A percentile compares a stretch with the other conserved stretches of the same genome.
Evolutionary conservation across 2,797 vertebrate species (phyloP).

Genomic region (Staurois parvus): DNA sequence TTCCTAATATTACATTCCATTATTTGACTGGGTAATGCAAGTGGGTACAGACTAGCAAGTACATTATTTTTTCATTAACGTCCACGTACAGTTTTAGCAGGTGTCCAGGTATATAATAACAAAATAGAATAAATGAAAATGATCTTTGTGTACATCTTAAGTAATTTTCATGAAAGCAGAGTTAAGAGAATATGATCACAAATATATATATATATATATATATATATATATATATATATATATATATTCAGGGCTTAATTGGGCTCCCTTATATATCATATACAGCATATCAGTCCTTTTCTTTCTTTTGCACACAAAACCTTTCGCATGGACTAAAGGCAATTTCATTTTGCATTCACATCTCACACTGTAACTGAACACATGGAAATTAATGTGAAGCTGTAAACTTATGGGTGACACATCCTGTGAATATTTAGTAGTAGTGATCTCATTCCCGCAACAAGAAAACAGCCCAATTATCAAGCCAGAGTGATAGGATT

Average conservation of each 20-base stretch:
- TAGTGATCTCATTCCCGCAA: slow-evolving; percentile 54
- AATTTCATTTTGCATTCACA: slow-evolving; percentile 19
- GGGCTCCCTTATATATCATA: too few relatives aligned
- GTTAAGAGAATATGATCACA: too few relatives aligned
- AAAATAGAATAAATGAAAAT: background rate
- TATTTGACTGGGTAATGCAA: too few relatives aligned
- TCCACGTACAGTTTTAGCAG: background rate
- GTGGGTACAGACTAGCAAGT: too few relatives aligned
- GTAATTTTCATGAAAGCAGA: too few relatives aligned
- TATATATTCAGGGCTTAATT: too few relatives aligned
- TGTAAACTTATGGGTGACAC: slow-evolving; percentile 56
- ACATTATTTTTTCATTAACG: too few relatives aligned
- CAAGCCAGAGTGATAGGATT: slow-evolving; percentile 25
- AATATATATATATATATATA: too few relatives aligned
- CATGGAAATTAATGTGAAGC: slow-evolving; percentile 52
- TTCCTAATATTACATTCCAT: too few relatives aligned
- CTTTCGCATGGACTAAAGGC: background rate
- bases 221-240: too few relatives aligned
- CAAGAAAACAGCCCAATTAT: slow-evolving; percentile 44
- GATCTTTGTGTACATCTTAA: too few relatives aligned
- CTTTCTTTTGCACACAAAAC: background rate
- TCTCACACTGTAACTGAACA: slow-evolving; percentile 37
- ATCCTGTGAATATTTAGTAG: slow-evolving; percentile 59
- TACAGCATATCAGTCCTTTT: background rate
- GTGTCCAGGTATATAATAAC: background rate